Percentiles rank a stretch among this genome's conserved stretches.
Evolutionary conservation across 2,113 vertebrate species (phyloP).

Genomic region (Saccopteryx leptura): DNA sequence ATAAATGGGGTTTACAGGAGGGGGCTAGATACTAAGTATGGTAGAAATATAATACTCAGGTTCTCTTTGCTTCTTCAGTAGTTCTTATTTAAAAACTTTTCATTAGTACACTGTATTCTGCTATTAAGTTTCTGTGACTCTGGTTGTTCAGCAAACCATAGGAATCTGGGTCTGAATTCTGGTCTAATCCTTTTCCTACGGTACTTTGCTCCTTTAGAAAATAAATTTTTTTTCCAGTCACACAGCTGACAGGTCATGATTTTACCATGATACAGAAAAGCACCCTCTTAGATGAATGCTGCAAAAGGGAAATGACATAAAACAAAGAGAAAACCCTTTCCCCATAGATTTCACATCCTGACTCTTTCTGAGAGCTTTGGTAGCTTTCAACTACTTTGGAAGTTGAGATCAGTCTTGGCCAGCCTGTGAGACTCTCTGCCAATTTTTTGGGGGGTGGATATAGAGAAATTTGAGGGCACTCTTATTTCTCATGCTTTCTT

Average conservation of each 20-base stretch:
- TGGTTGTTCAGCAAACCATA: not conserved
- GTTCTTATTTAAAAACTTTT: constrained; percentile 55
- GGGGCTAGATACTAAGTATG: not conserved
- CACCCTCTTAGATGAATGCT: not conserved
- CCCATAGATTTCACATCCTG: not conserved
- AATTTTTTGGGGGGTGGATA: not conserved
- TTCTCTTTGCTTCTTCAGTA: constrained; percentile 55
- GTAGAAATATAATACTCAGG: not conserved
- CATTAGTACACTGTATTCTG: not conserved
- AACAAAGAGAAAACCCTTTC: not conserved
- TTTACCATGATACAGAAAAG: not conserved
- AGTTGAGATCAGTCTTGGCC: not conserved
- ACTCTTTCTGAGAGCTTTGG: not conserved
- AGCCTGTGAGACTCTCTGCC: not conserved
- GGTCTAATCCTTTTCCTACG: not conserved
- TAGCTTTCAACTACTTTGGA: not conserved
- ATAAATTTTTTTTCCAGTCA: not conserved
- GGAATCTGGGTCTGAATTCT: not conserved
- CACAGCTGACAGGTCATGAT: not conserved
- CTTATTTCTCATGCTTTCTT: not conserved
- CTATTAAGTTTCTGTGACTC: not conserved
- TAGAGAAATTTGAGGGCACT: not conserved
- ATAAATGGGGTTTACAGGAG: not conserved
- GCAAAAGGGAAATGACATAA: not conserved
- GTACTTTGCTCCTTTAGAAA: not conserved